Conservation (phyloP, 2,797 vertebrate genomes). For the Acanthurus tractus region DNA sequence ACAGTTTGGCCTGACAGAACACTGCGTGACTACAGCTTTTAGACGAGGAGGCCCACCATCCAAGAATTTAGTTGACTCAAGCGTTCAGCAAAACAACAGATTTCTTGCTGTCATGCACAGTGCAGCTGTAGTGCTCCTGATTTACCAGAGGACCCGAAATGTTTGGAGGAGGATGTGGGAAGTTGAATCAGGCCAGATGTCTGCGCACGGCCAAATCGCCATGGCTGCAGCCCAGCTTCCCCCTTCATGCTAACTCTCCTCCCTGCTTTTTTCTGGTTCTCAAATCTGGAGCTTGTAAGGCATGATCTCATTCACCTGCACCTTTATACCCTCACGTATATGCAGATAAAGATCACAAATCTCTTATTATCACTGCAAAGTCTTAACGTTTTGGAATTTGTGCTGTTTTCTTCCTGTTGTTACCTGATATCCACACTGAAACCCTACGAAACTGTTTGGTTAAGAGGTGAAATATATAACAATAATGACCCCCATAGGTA, state of each 20-base stretch:
- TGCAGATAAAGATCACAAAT: background rate
- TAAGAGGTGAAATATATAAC: background rate
- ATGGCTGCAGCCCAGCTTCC: constrained; percentile 47
- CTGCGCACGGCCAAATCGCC: constrained; percentile 29
- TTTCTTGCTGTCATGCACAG: constrained; percentile 70
- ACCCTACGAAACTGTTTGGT: background rate
- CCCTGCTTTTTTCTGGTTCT: constrained; percentile 28
- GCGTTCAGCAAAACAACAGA: constrained; percentile 67
- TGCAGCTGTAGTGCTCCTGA: constrained; percentile 69
- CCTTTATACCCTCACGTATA: background rate
- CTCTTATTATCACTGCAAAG: no score
- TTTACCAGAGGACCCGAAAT: constrained; percentile 57
- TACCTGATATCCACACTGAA: background rate
- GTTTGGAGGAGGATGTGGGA: constrained; percentile 62
- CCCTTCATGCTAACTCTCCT: constrained; percentile 19
- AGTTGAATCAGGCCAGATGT: constrained; percentile 70
- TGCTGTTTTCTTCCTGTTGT: no score
- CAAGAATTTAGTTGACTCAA: constrained; percentile 58
- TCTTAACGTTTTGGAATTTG: background rate
- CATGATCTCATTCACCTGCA: constrained; percentile 57
- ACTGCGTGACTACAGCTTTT: constrained; percentile 68
- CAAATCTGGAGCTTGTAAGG: constrained; percentile 17
- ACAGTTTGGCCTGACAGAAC: constrained; percentile 54
- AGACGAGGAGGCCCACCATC: constrained; percentile 57
- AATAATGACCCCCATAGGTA: background rate